phyloP scores from a whole-genome alignment of 2,113 vertebrate genomes.

The Salminus brasiliensis region DNA sequence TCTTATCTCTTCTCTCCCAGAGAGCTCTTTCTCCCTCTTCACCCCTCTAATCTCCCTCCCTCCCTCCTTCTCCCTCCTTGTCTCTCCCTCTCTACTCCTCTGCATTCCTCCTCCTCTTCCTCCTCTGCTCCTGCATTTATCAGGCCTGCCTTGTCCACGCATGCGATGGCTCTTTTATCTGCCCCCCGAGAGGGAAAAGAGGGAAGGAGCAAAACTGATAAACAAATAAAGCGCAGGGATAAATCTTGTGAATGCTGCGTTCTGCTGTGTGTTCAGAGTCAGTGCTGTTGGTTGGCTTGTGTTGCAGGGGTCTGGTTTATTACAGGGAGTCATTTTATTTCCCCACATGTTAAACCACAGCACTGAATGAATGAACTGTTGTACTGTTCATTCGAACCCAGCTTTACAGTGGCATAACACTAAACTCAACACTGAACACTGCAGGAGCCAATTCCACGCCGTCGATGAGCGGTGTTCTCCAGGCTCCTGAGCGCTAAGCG shows the following conservation, averaged over 20 bases:
- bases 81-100: slow-evolving; percentile 71
- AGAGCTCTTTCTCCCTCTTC: slow-evolving; percentile 73
- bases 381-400: background rate
- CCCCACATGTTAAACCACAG: background rate
- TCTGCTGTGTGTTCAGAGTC: background rate
- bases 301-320: slow-evolving; percentile 39
- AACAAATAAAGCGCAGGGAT: slow-evolving; percentile 49
- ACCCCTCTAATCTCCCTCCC: slow-evolving; percentile 67
- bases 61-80: slow-evolving; percentile 45
- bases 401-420: background rate
- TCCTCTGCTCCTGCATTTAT: slow-evolving; percentile 66
- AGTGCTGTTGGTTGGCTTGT: slow-evolving; percentile 41
- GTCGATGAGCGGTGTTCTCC: slow-evolving; percentile 26
- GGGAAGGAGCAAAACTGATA: slow-evolving; percentile 41
- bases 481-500: slow-evolving; percentile 47
- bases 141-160: slow-evolving; percentile 56
- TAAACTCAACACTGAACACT: background rate
- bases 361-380: background rate
- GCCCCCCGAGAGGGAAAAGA: slow-evolving; percentile 24
- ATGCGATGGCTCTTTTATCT: slow-evolving; percentile 62
- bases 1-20: slow-evolving; percentile 84
- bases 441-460: background rate
- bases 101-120: slow-evolving; percentile 55
- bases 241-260: slow-evolving; percentile 29
- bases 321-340: slow-evolving; percentile 17